These are phyloP conservation scores for Tetragnatha versicolor DNA, from an alignment of 1,140 invertebrate genomes.

Conservation along the genomic window DNA sequence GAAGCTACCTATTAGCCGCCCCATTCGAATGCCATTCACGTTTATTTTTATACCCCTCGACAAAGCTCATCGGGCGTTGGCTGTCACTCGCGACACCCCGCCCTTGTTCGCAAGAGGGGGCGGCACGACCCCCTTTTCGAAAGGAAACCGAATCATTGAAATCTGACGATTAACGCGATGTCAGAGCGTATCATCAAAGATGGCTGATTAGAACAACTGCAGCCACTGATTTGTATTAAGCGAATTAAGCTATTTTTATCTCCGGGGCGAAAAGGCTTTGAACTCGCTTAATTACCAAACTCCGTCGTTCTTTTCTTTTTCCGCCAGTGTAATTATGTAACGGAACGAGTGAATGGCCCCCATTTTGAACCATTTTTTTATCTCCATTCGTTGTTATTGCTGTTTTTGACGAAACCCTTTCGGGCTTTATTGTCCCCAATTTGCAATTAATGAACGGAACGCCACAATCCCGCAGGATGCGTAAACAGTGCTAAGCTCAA, in stretches of 20 bases:
- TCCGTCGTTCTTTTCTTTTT: slow-evolving; percentile 31
- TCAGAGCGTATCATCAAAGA: not conserved
- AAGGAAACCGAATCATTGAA: no score
- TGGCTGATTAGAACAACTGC: slow-evolving; percentile 5
- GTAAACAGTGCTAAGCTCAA: not conserved
- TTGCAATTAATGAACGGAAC: slow-evolving; percentile 9
- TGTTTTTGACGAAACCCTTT: slow-evolving; percentile 18
- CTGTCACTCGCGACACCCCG: not conserved
- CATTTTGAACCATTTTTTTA: not conserved
- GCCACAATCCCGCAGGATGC: not conserved
- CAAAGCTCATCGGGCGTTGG: slow-evolving; percentile 21
- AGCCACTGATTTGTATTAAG: slow-evolving; percentile 22
- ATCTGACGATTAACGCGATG: slow-evolving; percentile 12
- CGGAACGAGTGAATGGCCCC: not conserved
- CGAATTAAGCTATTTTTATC: slow-evolving; percentile 37
- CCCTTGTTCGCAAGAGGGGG: no score
- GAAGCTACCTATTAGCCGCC: no score
- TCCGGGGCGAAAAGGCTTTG: slow-evolving; percentile 18
- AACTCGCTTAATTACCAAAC: slow-evolving; percentile 26
- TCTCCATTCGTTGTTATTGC: slow-evolving; percentile 1
- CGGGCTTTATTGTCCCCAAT: slow-evolving; percentile 8
- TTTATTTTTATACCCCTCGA: not conserved
- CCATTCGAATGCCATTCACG: slow-evolving; percentile 9
- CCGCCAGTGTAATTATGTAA: slow-evolving; percentile 16
- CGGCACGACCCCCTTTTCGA: no score